Evolutionary conservation across 2,113 vertebrate species (phyloP).

Genomic region (Tetrao urogallus): DNA sequence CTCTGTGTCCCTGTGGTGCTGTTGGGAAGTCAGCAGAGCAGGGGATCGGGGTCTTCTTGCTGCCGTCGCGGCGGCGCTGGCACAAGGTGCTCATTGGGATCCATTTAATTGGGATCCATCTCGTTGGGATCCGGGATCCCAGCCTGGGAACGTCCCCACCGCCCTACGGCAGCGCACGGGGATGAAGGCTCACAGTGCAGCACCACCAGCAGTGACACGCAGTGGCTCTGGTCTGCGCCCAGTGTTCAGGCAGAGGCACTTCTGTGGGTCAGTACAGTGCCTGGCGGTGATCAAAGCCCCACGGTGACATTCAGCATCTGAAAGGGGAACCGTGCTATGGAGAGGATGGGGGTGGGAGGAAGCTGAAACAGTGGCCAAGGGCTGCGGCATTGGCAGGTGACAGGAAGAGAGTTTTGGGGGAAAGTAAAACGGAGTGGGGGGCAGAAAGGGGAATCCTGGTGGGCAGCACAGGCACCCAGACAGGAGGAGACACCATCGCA

Average conservation of each 20-base stretch:
- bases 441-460: neutral
- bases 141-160: neutral
- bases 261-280: neutral
- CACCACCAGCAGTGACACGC: rapidly evolving
- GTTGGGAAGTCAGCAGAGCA: rapidly evolving
- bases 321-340: neutral
- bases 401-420: constrained; percentile 29
- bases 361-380: rapidly evolving
- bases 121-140: neutral
- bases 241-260: neutral
- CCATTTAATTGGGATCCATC: neutral
- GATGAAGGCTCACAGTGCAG: rapidly evolving
- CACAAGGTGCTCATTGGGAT: rapidly evolving
- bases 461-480: rapidly evolving
- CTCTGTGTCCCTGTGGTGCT: neutral
- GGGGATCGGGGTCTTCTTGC: neutral
- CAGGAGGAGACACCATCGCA: neutral
- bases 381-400: neutral
- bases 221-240: rapidly evolving
- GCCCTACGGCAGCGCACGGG: neutral
- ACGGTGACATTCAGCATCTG: rapidly evolving
- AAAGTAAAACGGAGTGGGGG: neutral
- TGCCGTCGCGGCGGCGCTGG: rapidly evolving
- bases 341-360: constrained; percentile 42
- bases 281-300: neutral